Conservation (phyloP, 2,113 vertebrate genomes). For the Terrapene triunguis region DNA sequence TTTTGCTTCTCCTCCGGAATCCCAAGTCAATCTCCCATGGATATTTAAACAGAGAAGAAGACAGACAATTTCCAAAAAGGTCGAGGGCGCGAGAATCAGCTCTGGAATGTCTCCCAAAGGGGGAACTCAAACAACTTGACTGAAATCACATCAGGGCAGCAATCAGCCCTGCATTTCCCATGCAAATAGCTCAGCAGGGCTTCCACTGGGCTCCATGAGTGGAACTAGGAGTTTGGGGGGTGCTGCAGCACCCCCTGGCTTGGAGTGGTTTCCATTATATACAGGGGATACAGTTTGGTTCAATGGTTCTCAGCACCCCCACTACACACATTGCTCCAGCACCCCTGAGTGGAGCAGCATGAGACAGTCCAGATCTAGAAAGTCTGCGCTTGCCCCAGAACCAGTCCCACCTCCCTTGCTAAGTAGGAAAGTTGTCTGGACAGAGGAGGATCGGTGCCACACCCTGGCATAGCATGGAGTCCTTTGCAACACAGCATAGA, state of each 20-base stretch:
- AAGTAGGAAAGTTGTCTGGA: neutral
- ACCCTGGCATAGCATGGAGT: neutral
- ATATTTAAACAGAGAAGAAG: neutral
- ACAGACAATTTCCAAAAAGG: neutral
- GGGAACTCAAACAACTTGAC: neutral
- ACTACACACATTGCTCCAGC: no score
- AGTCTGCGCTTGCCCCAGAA: neutral
- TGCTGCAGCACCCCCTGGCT: no score
- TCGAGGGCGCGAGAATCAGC: neutral
- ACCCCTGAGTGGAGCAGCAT: neutral
- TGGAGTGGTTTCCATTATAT: no score
- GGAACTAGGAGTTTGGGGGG: no score
- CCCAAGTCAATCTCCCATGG: neutral
- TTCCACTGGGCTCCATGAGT: neutral
- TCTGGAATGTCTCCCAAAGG: neutral
- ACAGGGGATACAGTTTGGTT: no score
- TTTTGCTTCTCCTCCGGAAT: neutral
- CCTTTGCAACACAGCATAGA: neutral
- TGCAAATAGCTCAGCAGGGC: neutral
- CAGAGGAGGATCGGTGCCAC: neutral
- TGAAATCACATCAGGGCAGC: neutral
- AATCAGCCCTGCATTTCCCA: neutral
- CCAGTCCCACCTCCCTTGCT: neutral
- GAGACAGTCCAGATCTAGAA: neutral
- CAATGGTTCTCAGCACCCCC: no score